phyloP scores from a whole-genome alignment of 2,797 vertebrate genomes.

The Choloepus didactylus region DNA sequence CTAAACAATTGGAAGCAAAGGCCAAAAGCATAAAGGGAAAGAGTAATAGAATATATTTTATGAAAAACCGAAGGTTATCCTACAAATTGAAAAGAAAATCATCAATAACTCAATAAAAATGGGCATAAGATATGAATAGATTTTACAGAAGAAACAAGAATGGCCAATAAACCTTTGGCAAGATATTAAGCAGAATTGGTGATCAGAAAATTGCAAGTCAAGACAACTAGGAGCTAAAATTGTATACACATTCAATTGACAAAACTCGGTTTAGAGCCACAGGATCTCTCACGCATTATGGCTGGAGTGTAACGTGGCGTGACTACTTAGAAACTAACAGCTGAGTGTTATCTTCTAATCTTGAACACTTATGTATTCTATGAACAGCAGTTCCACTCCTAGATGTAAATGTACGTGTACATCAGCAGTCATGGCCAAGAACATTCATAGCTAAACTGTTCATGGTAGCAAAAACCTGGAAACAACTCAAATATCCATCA shows the following conservation, averaged over 20 bases:
- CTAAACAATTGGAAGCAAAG: conserved; percentile 37
- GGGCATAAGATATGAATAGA: conserved; percentile 34
- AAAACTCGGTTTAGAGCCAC: background rate
- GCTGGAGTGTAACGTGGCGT: background rate
- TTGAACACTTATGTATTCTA: background rate
- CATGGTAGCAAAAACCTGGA: background rate
- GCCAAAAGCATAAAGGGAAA: conserved; percentile 34
- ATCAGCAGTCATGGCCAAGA: background rate
- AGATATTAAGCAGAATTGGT: conserved; percentile 3
- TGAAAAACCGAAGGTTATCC: conserved; percentile 20
- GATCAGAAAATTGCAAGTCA: conserved; percentile 41
- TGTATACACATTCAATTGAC: background rate
- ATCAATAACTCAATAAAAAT: conserved; percentile 20
- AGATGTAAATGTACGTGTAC: background rate
- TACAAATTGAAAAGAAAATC: conserved; percentile 55
- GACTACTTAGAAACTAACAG: conserved; percentile 9
- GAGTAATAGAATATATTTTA: conserved; percentile 18
- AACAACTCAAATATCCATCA: background rate
- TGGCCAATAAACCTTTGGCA: background rate
- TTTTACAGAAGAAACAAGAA: conserved; percentile 24
- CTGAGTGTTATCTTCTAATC: background rate
- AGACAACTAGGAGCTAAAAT: background rate
- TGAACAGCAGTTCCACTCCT: background rate
- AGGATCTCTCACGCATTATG: background rate
- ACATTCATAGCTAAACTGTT: background rate